Percentiles rank a stretch among this genome's conserved stretches.
Evolutionary conservation across 2,888 invertebrate species (phyloP).

Genomic region (Acanthoscelides obtectus): DNA sequence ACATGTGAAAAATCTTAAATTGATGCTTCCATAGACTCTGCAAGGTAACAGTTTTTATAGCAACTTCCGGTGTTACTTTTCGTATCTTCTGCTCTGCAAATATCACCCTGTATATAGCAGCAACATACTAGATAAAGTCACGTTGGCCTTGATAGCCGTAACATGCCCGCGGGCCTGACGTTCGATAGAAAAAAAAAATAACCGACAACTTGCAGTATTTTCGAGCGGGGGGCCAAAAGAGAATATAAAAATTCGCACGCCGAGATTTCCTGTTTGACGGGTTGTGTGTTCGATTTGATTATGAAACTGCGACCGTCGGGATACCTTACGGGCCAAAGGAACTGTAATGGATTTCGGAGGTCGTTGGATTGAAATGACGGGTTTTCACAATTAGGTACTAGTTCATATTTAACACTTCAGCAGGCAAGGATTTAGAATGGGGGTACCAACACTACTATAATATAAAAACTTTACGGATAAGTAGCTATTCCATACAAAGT

Average conservation of each 20-base stretch:
- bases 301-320: conserved; percentile 5
- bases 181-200: conserved; percentile 21
- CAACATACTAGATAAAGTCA: conserved; percentile 6
- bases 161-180: conserved; percentile 19
- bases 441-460: no score
- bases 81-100: no score
- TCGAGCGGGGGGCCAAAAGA: conserved; percentile 19
- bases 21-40: no score
- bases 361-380: no score
- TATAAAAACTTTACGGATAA: no score
- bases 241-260: conserved; percentile 25
- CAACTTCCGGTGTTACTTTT: no score
- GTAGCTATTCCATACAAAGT: no score
- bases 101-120: background rate
- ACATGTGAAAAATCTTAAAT: no score
- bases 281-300: conserved; percentile 19
- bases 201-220: conserved; percentile 25
- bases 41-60: no score
- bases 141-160: conserved; percentile 24
- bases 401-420: no score
- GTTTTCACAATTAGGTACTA: no score
- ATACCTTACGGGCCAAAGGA: conserved; percentile 4
- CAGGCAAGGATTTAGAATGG: no score
- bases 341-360: background rate
- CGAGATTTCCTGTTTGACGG: conserved; percentile 32